Evolutionary conservation across 2,797 vertebrate species (phyloP).

Genomic region (Limosa lapponica): DNA sequence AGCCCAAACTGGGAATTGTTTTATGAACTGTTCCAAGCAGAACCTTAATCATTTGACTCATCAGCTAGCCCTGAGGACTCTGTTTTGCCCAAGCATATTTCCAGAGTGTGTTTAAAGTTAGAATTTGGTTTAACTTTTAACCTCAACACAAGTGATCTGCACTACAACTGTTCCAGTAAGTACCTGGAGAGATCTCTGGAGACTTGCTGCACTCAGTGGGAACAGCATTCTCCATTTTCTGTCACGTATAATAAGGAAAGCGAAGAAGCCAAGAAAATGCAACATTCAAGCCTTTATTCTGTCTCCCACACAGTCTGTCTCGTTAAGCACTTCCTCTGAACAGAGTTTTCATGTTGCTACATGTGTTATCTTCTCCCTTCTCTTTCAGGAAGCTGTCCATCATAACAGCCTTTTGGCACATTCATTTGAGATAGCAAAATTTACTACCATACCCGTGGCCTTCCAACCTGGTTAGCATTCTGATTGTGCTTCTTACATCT

Average conservation of each 20-base stretch:
- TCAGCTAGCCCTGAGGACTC: neutral
- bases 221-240: neutral
- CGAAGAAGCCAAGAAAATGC: neutral
- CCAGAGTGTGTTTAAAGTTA: neutral
- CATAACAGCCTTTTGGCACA: neutral
- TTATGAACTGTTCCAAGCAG: constrained; percentile 5
- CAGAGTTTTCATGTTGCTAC: neutral
- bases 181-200: neutral
- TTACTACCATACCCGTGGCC: neutral
- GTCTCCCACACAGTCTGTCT: neutral
- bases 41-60: constrained; percentile 1
- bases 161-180: neutral
- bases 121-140: constrained; percentile 37
- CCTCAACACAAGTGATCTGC: neutral
- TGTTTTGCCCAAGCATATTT: constrained; percentile 20
- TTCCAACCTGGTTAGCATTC: neutral
- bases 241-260: neutral
- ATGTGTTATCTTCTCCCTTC: neutral
- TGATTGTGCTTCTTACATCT: neutral
- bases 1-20: neutral
- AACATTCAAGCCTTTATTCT: neutral
- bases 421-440: neutral
- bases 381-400: constrained; percentile 4
- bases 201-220: neutral
- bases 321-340: neutral